Evolutionary conservation across 2,113 vertebrate species (phyloP), one percentile per base, ranked within the genome.

Genomic region (Tiliqua scincoides): DNA sequence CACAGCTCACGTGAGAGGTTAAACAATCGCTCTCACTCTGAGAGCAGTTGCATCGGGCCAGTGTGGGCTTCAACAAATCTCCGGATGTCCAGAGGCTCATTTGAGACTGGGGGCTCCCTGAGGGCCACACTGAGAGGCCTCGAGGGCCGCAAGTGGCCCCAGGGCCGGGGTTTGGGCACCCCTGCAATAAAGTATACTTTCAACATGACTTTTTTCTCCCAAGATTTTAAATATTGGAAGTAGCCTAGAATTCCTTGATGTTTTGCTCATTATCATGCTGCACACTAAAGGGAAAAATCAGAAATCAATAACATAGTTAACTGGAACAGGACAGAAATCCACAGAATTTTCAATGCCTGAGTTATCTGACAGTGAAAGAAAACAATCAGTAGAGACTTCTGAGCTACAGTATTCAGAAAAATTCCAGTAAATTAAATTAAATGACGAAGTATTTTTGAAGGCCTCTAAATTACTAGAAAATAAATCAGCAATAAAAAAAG

Each of bases 381-480:
- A 86, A 79, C 77, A 63, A 63, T 73, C 57, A 80, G 54, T 35
- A 80, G 67, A 72, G 25, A 85, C 54, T 71, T 85, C 35, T 70
- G 67, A 61, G 23, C 63, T 52, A 40, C 20, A 59, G 3, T 85
- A 85, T 68, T 72, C 52, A 85, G 61, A 89, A 65, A 40, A 77
- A 89, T 67, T 72, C 57, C 65, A 77, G 6, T 37, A 85, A 65
- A 89, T 32, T 62, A 93, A 79, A 91, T 87, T 72, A 88, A 85
- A 71, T 91, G 12, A 5, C 4, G 62, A 79, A 74, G 75, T 61
- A 17, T 85, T 72, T 62, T 87, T 90, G 85, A 91, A 94, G 89
- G 88, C 86, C 52, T 91, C 91, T 87, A 89, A 85, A 89, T 87
- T 93, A 32, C 88, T 82, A 90, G 90, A 89, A 77, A 85, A 88